Percentiles rank a stretch among this genome's conserved stretches.
phyloP scores from a whole-genome alignment of 2,797 vertebrate species.

The Peromyscus melanophrys region DNA sequence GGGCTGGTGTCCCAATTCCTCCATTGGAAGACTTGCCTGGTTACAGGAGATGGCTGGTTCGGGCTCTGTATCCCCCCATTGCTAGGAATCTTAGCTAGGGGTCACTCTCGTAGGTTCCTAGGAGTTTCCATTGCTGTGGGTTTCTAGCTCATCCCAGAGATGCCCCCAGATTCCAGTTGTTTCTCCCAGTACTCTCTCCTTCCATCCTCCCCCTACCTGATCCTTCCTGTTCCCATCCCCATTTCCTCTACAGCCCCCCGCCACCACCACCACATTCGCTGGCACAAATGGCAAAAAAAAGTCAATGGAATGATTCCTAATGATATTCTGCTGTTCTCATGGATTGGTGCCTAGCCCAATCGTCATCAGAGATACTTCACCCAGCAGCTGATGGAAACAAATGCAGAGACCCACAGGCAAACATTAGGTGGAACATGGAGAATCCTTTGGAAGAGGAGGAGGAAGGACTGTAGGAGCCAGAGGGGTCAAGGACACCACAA shows the following conservation, averaged over 20 bases:
- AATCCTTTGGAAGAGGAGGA: background rate
- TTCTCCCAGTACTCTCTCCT: background rate
- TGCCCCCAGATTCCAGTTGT: background rate
- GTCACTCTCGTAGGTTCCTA: background rate
- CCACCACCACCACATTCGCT: background rate
- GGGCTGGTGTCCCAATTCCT: background rate
- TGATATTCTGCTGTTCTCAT: background rate
- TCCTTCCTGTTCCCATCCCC: background rate
- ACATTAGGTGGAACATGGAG: background rate
- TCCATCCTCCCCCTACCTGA: background rate
- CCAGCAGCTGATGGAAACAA: background rate
- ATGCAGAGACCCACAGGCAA: background rate
- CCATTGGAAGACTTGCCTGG: background rate
- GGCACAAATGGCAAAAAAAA: background rate
- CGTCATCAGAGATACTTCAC: background rate
- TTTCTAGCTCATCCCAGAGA: background rate
- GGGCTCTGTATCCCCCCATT: background rate
- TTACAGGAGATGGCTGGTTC: background rate
- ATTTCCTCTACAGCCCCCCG: background rate
- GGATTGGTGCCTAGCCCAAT: background rate
- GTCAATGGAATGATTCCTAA: background rate
- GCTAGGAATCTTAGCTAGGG: background rate
- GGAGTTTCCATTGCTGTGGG: background rate
- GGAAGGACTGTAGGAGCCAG: background rate
- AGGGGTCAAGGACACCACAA: background rate